phyloP scores from a whole-genome alignment of 64 coral and sea anemone genomes.

The Actinia equina region DNA sequence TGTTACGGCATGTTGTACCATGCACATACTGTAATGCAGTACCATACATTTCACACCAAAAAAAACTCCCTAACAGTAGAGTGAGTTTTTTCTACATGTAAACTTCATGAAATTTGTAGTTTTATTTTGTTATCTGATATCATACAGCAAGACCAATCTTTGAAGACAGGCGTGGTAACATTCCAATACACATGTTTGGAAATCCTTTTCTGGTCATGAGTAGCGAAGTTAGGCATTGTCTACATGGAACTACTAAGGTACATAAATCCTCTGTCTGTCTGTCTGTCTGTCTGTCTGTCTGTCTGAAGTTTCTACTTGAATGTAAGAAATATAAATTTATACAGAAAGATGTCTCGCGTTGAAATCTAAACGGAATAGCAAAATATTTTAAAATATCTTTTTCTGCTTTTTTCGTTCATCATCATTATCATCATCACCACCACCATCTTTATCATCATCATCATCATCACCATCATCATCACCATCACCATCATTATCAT shows the following conservation, averaged over 20 bases:
- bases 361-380: background rate
- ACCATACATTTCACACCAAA: no score
- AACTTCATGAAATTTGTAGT: background rate
- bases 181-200: constrained; percentile 8
- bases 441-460: no score
- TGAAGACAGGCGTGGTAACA: background rate
- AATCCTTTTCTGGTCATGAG: background rate
- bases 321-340: no score
- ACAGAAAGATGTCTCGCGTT: no score
- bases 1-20: no score
- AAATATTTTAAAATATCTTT: background rate
- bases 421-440: no score
- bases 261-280: background rate
- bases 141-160: background rate
- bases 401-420: background rate
- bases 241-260: constrained; percentile 16
- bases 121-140: background rate
- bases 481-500: no score
- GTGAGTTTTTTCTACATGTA: background rate
- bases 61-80: no score
- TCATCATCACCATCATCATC: no score
- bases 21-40: no score
- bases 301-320: no score
- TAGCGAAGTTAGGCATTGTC: background rate
- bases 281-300: no score